A percentile compares a stretch with the other conserved stretches of the same genome.
Conservation (phyloP, 1,140 invertebrate genomes). For the Drosophila trapezifrons region DNA sequence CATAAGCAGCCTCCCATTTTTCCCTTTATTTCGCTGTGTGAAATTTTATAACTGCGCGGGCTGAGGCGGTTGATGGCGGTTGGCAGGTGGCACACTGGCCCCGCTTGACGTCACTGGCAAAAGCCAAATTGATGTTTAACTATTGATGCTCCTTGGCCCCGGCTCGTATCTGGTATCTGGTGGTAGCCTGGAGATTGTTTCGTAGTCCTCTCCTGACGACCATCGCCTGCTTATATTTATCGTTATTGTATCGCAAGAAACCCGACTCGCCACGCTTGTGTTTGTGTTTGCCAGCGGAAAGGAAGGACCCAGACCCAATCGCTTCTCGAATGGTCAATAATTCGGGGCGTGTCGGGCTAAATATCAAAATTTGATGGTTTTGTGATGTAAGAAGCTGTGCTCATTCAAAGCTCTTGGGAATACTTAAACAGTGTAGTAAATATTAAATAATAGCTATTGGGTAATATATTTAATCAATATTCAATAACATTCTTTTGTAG, state of each 20-base stretch:
- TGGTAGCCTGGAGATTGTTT: constrained; percentile 13
- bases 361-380: constrained; percentile 34
- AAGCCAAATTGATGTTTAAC: constrained; percentile 60
- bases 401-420: constrained; percentile 1
- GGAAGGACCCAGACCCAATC: not conserved
- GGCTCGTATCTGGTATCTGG: constrained; percentile 26
- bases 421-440: constrained; percentile 6
- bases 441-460: constrained; percentile 10
- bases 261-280: constrained; percentile 9
- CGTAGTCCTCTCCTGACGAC: constrained; percentile 4
- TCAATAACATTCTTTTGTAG: constrained; percentile 16
- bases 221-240: constrained; percentile 45
- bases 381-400: constrained; percentile 40
- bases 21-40: constrained; percentile 27
- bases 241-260: constrained; percentile 38
- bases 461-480: constrained; percentile 26
- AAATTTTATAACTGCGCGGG: constrained; percentile 52
- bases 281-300: not conserved
- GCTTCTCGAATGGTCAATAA: constrained; percentile 40
- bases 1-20: constrained; percentile 12
- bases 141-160: constrained; percentile 51
- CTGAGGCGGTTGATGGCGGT: constrained; percentile 6
- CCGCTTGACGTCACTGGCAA: constrained; percentile 52
- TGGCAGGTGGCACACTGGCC: constrained; percentile 35
- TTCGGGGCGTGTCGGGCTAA: constrained; percentile 38